Percentiles rank a stretch among this genome's conserved stretches.
Evolutionary conservation across 1,140 invertebrate species (phyloP).

Genomic region (Tetramorium simillimum): DNA sequence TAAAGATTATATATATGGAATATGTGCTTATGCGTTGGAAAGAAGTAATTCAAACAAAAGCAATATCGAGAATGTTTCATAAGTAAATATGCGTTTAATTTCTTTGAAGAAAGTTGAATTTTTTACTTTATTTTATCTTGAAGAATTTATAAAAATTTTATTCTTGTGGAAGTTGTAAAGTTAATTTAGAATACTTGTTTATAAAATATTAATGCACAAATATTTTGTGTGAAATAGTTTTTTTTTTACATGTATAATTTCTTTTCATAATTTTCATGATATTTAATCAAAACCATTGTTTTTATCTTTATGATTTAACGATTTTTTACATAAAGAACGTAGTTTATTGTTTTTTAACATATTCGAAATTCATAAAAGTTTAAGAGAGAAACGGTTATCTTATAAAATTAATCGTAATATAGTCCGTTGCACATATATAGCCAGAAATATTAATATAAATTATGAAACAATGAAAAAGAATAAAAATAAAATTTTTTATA

Average conservation of each 20-base stretch:
- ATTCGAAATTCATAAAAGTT: neutral
- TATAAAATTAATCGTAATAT: neutral
- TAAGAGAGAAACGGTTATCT: neutral
- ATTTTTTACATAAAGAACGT: neutral
- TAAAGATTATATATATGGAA: neutral
- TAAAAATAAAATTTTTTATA: neutral
- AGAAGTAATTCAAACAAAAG: neutral
- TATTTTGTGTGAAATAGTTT: neutral
- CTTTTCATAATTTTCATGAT: neutral
- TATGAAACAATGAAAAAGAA: neutral
- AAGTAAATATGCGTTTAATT: neutral
- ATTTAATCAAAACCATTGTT: neutral
- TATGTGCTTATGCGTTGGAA: neutral
- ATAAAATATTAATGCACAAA: neutral
- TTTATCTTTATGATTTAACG: neutral
- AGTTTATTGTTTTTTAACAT: neutral
- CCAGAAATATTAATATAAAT: neutral
- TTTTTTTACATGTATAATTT: neutral
- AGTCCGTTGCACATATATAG: neutral
- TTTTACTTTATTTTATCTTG: neutral
- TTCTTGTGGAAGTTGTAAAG: neutral
- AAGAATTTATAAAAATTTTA: neutral
- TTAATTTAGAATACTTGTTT: neutral
- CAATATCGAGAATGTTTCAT: neutral
- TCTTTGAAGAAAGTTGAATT: neutral